Evolutionary conservation across 2,797 vertebrate species (phyloP).

Genomic region (Chaunax sp.): DNA sequence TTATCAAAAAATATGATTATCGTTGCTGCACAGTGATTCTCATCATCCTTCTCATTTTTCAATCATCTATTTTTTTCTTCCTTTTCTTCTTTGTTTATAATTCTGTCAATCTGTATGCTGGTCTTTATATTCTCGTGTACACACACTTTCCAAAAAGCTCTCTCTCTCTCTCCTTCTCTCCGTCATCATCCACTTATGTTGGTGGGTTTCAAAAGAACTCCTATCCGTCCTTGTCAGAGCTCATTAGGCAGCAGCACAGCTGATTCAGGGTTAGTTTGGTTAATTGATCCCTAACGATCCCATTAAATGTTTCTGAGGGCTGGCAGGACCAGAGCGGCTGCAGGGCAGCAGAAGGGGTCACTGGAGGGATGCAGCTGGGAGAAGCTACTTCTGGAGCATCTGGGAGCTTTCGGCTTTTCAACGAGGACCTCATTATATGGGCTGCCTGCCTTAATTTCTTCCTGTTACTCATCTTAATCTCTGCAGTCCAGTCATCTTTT

Average conservation of each 20-base stretch:
- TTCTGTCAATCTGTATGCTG: slow-evolving; percentile 7
- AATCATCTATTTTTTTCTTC: slow-evolving; percentile 13
- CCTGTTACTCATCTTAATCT: slow-evolving; percentile 33
- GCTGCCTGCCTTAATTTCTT: slow-evolving; percentile 17
- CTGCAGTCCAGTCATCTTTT: slow-evolving; percentile 25
- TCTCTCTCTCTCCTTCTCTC: background rate
- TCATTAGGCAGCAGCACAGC: slow-evolving; percentile 69
- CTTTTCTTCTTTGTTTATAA: slow-evolving; percentile 10
- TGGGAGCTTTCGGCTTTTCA: slow-evolving; percentile 44
- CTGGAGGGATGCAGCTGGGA: slow-evolving; percentile 58
- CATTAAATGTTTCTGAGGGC: slow-evolving; percentile 68
- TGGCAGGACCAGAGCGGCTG: slow-evolving; percentile 36
- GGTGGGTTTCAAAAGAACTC: slow-evolving; percentile 51
- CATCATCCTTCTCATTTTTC: slow-evolving; percentile 18
- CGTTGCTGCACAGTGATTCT: slow-evolving; percentile 35
- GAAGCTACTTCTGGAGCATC: slow-evolving; percentile 49
- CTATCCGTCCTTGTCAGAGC: slow-evolving; percentile 59
- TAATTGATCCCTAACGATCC: slow-evolving; percentile 79
- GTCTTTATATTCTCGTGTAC: slow-evolving; percentile 33
- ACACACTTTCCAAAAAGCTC: too few relatives aligned
- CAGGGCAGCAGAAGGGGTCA: slow-evolving; percentile 41
- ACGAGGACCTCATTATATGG: slow-evolving; percentile 66
- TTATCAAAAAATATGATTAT: slow-evolving; percentile 35
- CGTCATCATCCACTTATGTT: slow-evolving; percentile 35
- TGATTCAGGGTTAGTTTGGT: slow-evolving; percentile 67